Evolutionary conservation across 1,140 invertebrate species (phyloP).

Genomic region (Teleopsis dalmanni): DNA sequence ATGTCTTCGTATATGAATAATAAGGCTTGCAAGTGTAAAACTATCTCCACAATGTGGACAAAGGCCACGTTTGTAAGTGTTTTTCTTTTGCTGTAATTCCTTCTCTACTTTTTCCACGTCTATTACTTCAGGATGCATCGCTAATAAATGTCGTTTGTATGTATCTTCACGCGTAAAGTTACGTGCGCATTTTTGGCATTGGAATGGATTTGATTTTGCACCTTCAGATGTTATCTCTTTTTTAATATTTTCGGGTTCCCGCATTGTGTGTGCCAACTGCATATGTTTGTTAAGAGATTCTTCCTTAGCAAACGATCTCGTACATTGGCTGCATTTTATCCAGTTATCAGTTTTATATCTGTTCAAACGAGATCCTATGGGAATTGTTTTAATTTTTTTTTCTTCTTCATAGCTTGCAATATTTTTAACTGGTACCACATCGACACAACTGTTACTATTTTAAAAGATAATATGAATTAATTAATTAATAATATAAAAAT

Average conservation of each 20-base stretch:
- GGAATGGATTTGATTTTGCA: conserved; percentile 43
- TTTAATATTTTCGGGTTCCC: conserved; percentile 9
- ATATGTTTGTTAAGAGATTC: conserved; percentile 21
- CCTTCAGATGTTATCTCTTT: conserved; percentile 21
- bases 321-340: conserved; percentile 23
- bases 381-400: neutral
- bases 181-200: conserved; percentile 48
- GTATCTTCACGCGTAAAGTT: conserved; percentile 48
- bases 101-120: neutral
- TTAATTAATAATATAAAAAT: neutral
- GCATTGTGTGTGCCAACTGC: conserved; percentile 16
- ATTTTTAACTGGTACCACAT: neutral
- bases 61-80: conserved; percentile 25
- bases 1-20: conserved; percentile 53
- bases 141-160: conserved; percentile 23
- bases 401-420: neutral
- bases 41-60: conserved; percentile 51
- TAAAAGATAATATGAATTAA: neutral
- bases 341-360: conserved; percentile 16
- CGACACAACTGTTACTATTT: neutral
- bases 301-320: conserved; percentile 25
- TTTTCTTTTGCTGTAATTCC: conserved; percentile 13
- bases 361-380: conserved; percentile 16
- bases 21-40: conserved; percentile 50
- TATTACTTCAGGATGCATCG: conserved; percentile 21